Base-by-base conservation (phyloP, 1,140 invertebrate species). In the Zophobas morio region DNA sequence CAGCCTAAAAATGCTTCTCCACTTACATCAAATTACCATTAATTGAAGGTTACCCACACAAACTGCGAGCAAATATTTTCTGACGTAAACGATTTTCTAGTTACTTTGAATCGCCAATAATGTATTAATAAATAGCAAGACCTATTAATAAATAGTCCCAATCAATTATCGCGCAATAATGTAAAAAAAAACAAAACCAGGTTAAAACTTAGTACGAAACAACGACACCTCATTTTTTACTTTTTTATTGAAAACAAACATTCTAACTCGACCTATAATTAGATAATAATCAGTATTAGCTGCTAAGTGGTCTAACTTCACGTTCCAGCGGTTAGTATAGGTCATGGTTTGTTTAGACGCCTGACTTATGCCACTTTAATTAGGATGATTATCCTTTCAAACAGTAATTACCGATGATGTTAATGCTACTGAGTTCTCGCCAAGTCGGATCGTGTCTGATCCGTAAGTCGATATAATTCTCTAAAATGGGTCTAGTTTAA, bases 281-380 rank as follows among this genome's bases (percentile, higher is more conserved):
- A 66, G 60, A 66, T 66, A 66, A 66, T 66, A 37, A 42, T 66
- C 42, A 39, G 42, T 42, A 66, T 66, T 66, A 66, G 37, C 60
- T 32, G 37, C 20, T 66, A 40, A 66, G 42, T 42, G 36, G 35
- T 39, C 34, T 60, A 36, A 60, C 56, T 60, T 60, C 56, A 60
- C 39, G 60, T 66, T 66, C 33, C 37, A 32, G 60, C 0, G 60
- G 39, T 66, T 66, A 39, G 33, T 32, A 66, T 66, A 66, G 60
- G 60, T 66, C 60, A 66, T 66, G 60, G 60, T 66, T 66, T 66
- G 60, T 66, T 66, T 66, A 42, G 60, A 42, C 60, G 60, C 2
- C 60, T 1, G 35, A 42, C 60, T 66, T 32, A 39, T 42, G 39
- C 2, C 42, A 42, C 60, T 66, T 66, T 66, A 66, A 66, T 66